These are phyloP conservation scores for Liodrosophila aerea DNA, from an alignment of 2,888 invertebrate species.

Conservation along the genomic window DNA sequence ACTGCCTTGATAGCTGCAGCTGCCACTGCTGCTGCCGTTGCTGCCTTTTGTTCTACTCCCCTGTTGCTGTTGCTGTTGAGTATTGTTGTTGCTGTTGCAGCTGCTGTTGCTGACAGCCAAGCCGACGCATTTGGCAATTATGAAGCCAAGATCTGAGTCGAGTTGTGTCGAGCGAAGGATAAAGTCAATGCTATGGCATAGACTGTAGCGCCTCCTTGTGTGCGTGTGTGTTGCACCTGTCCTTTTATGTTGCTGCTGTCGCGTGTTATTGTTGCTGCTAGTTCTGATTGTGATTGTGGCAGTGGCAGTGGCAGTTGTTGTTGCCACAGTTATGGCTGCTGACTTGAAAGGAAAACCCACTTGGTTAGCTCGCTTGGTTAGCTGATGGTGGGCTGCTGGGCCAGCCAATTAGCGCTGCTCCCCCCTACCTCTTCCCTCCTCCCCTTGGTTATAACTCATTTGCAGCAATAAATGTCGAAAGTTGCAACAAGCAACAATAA, in stretches of 20 bases:
- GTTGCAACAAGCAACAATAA: slow-evolving; percentile 31
- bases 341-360: slow-evolving; percentile 34
- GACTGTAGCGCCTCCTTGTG: slow-evolving; percentile 28
- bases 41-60: slow-evolving; percentile 6
- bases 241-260: slow-evolving; percentile 40
- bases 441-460: slow-evolving; percentile 55
- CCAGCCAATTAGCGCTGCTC: slow-evolving; percentile 40
- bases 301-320: slow-evolving; percentile 4
- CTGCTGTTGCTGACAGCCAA: no score
- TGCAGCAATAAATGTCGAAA: slow-evolving; percentile 54
- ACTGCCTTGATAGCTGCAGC: slow-evolving; percentile 50
- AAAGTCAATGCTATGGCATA: slow-evolving; percentile 39
- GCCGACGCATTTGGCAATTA: slow-evolving; percentile 50
- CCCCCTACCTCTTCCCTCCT: neutral
- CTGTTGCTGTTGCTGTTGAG: slow-evolving; percentile 6
- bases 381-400: slow-evolving; percentile 22
- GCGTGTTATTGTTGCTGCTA: slow-evolving; percentile 51
- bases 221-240: slow-evolving; percentile 63
- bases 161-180: slow-evolving; percentile 37
- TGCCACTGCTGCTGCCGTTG: slow-evolving; percentile 26
- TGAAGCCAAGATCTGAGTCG: slow-evolving; percentile 29
- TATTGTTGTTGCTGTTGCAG: slow-evolving; percentile 30
- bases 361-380: slow-evolving; percentile 1
- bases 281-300: slow-evolving; percentile 34
- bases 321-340: slow-evolving; percentile 13